Evolutionary conservation across 92 coral and sea anemone genomes (phyloP), one percentile per base, ranked within the genome.

Genomic region (Porites evermanni): DNA sequence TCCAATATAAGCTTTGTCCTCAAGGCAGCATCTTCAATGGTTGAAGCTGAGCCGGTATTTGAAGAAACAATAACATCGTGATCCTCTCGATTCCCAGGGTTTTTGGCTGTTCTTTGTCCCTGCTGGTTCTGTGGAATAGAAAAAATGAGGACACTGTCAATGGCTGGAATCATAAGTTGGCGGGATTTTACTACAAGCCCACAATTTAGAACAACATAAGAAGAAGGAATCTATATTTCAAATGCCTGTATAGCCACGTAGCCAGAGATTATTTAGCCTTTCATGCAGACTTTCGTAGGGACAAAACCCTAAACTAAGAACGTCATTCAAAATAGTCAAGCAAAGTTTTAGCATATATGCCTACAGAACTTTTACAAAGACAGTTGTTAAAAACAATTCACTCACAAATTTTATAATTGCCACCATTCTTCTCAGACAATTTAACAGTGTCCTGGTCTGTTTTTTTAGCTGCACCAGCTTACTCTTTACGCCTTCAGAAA

Each of bases 1-100:
- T 56, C 77, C 77, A 81, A 32, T 38, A 69, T 53, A 29, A 81
- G 38, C 52, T 81, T 70, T 8, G 67, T 81, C 32, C 51, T 67
- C 0, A 29, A 19, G 19, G 58, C 3, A 4, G 29, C 68, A 32
- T 81, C 85, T 81, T 81, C 13, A 16, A 70, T 53, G 4, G 85
- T 32, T 17, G 51, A 14, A 24, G 47, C 59, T 12, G 52, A 13
- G 26, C 1, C 53, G 38, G 68, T 2, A n/a, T 73, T 71, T 7
- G 72, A 12, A 67, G 72, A 32, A 44, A 19, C 44, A 2, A 6
- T 19, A 8, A 54, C 18, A 9, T 9, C 18, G 7, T 50, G 61
- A 24, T n/a, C 59, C 19, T 19, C 63, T 18, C 3, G 38, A 20
- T 23, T 3, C 10, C 24, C 65, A 4, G 77, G 84, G 26, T 68